Percentiles rank a stretch among this genome's conserved stretches.
Evolutionary conservation across 2,797 vertebrate species (phyloP).

Genomic region (Sebastes iracundus): DNA sequence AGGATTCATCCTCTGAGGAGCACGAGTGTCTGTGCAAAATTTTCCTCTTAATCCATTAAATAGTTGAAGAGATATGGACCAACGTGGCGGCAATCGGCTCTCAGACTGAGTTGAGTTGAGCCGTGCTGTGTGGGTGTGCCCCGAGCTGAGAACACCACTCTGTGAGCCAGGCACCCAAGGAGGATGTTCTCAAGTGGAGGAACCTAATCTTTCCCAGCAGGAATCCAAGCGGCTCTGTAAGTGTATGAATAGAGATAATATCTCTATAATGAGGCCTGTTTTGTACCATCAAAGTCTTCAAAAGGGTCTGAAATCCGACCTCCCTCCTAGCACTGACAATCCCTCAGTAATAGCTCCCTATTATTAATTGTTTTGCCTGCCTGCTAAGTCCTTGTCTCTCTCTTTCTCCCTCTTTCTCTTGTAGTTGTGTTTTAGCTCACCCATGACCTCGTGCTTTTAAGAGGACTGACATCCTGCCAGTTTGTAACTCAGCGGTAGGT

Average conservation of each 20-base stretch:
- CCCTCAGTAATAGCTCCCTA: slow-evolving; percentile 84
- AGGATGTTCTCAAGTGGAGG: slow-evolving; percentile 85
- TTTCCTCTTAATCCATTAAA: background rate
- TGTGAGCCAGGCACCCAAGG: slow-evolving; percentile 69
- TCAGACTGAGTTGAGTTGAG: background rate
- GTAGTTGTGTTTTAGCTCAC: slow-evolving; percentile 49
- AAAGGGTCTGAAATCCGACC: slow-evolving; percentile 87
- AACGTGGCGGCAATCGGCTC: background rate
- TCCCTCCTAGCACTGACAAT: slow-evolving; percentile 82
- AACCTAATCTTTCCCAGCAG: slow-evolving; percentile 89
- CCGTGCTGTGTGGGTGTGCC: slow-evolving; percentile 61
- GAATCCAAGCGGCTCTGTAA: slow-evolving; percentile 84
- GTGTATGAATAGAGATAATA: slow-evolving; percentile 92
- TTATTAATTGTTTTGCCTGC: slow-evolving; percentile 88
- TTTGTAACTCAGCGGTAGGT: slow-evolving; percentile 13
- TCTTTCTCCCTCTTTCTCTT: slow-evolving; percentile 33
- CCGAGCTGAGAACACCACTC: slow-evolving; percentile 73
- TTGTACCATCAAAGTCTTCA: slow-evolving; percentile 89
- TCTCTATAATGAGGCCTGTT: slow-evolving; percentile 90
- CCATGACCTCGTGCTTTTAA: slow-evolving; percentile 47
- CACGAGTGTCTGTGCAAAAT: background rate
- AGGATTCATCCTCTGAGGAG: background rate
- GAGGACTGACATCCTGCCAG: slow-evolving; percentile 24
- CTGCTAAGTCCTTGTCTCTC: slow-evolving; percentile 67
- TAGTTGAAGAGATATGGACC: background rate